Evolutionary conservation across 2,888 invertebrate genomes (phyloP), one percentile per base, ranked within the genome.

Genomic region (Synergus umbraculus): DNA sequence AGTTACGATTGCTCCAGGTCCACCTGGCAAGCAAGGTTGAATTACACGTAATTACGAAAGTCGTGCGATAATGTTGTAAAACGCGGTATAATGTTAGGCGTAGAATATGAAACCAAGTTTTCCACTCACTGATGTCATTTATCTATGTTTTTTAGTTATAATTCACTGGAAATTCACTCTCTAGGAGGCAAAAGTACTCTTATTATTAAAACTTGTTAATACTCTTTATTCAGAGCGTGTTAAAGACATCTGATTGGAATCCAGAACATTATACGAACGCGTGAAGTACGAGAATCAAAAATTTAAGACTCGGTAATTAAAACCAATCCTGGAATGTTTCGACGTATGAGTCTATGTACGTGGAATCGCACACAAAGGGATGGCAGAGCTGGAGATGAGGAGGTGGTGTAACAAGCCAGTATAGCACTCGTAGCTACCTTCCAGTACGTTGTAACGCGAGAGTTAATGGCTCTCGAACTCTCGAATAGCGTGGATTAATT

Each of bases 31-130:
- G 9, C 67, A 81, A 80, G 78, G 77, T 80, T 84, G 82, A 85
- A 87, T 86, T 85, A 85, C 85, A 85, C 83, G 83, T 83, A 85
- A 86, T 86, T 85, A 84, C 82, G 81, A 79, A 79, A 84, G 81
- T 79, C 80, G 79, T 83, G 82, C 83, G 85, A 85, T 86, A 83
- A 85, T 86, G 83, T 80, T 81, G 85, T 85, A 84, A 85, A 83
- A 84, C 82, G 80, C 80, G 78, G 82, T 63, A 78, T 85, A 82
- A 84, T 81, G 76, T 76, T 44, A 58, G 64, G 15, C 43, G 10
- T 60, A 12, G 18, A 60, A 22, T 22, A 60, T 22, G 10, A 22
- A 60, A 12, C 18, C 60, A 22, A 10, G 12, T 22, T 60, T 12
- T 60, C 2, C 22, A 54, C 60, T 22, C 22, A 60, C 18, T 10